A percentile compares a stretch with the other conserved stretches of the same genome.
Evolutionary conservation across 2,888 invertebrate species (phyloP).

Genomic region (Cistogaster globosa): DNA sequence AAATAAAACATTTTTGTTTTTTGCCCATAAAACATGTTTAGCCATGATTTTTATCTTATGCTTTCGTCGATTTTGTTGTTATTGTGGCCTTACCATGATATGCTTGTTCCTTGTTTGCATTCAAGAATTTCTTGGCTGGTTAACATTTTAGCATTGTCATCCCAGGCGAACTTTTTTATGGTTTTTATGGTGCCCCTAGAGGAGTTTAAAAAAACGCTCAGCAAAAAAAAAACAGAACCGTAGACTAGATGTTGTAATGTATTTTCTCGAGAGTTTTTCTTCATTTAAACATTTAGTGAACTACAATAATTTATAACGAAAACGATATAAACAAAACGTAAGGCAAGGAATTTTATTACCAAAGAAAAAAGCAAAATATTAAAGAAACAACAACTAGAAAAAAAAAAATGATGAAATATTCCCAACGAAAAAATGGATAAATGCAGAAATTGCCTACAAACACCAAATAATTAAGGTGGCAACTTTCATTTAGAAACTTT

Average conservation of each 20-base stretch:
- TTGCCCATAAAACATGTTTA: conserved; percentile 52
- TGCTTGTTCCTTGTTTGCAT: conserved; percentile 43
- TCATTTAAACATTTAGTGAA: conserved; percentile 40
- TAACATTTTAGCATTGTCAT: conserved; percentile 54
- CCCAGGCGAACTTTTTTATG: conserved; percentile 16
- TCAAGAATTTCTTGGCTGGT: conserved; percentile 50
- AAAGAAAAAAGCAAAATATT: conserved; percentile 59
- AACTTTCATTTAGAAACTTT: background rate
- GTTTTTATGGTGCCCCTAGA: conserved; percentile 30
- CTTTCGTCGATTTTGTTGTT: conserved; percentile 8
- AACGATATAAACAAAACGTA: conserved; percentile 36
- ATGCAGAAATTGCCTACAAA: background rate
- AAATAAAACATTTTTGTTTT: conserved; percentile 27
- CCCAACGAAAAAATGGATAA: background rate
- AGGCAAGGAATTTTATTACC: conserved; percentile 39
- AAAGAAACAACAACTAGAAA: conserved; percentile 1
- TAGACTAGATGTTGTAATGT: conserved; percentile 49
- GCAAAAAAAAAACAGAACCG: conserved; percentile 1
- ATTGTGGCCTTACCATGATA: conserved; percentile 38
- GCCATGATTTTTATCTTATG: background rate
- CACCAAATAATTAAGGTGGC: background rate
- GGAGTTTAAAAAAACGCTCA: conserved; percentile 36
- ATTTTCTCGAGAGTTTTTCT: conserved; percentile 25
- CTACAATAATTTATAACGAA: conserved; percentile 64
- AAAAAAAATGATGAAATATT: conserved; percentile 5